Conservation (phyloP, 2,113 vertebrate genomes). For the Apaloderma vittatum region DNA sequence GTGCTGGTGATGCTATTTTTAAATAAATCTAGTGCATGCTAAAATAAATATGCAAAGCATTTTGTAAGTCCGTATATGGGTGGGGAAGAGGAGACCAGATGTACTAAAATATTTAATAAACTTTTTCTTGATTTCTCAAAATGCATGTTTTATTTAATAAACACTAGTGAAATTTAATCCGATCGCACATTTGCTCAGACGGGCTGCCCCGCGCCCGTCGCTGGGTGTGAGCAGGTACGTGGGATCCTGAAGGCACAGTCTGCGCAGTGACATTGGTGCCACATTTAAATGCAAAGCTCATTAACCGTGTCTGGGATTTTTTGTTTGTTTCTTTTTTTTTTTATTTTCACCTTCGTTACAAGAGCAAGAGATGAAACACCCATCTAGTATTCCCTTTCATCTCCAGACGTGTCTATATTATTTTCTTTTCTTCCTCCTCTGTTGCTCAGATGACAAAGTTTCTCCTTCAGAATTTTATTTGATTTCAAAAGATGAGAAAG, state of each 20-base stretch:
- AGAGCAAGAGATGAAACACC: constrained; percentile 35
- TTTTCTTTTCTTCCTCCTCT: background rate
- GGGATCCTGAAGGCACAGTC: background rate
- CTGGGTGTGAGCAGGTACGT: background rate
- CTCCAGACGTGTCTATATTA: background rate
- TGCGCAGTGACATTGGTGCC: background rate
- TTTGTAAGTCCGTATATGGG: constrained; percentile 35
- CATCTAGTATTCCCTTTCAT: constrained; percentile 51
- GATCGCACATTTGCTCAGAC: background rate
- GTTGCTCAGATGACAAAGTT: constrained; percentile 54
- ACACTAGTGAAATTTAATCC: background rate
- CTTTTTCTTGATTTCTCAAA: constrained; percentile 11
- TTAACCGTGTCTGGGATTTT: constrained; percentile 46
- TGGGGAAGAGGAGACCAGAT: constrained; percentile 41
- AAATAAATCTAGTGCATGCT: constrained; percentile 64
- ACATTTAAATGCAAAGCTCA: constrained; percentile 63
- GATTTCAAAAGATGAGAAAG: constrained; percentile 55
- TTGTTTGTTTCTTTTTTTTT: background rate
- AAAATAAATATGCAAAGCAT: constrained; percentile 73
- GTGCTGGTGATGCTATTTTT: constrained; percentile 70
- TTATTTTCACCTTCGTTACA: background rate
- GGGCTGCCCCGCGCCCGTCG: background rate
- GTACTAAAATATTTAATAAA: constrained; percentile 77
- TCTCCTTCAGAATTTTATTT: constrained; percentile 38
- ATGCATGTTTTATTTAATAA: constrained; percentile 48